Conservation (phyloP, 2,113 vertebrate species). For the Rhinopithecus roxellana region DNA sequence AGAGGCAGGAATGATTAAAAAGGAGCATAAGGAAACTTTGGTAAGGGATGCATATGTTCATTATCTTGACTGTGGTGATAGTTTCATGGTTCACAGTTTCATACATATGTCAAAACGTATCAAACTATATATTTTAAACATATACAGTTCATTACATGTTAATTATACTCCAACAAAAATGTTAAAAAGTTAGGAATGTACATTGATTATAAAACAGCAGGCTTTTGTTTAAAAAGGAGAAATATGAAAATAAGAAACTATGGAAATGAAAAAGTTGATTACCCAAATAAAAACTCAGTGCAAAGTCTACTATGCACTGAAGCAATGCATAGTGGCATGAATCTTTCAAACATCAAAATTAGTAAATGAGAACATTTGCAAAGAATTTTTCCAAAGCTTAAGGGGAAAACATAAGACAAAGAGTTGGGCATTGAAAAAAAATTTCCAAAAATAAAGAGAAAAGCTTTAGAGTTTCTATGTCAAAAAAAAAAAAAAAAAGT, state of each 20-base stretch:
- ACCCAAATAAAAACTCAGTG: neutral
- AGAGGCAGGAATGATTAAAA: neutral
- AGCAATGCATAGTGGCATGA: neutral
- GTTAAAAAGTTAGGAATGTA: neutral
- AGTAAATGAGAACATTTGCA: neutral
- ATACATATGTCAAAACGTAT: neutral
- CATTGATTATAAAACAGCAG: neutral
- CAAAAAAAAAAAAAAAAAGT: neutral
- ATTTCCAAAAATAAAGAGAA: neutral
- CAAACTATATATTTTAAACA: neutral
- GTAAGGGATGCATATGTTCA: neutral
- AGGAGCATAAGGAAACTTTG: neutral
- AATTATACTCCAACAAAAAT: neutral
- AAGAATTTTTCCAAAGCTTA: neutral
- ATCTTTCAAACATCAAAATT: neutral
- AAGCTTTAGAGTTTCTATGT: neutral
- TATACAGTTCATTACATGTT: neutral
- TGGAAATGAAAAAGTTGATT: neutral
- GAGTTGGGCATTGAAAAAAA: neutral
- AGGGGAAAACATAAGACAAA: neutral
- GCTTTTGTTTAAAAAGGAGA: neutral
- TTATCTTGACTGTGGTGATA: neutral
- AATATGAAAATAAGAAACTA: neutral
- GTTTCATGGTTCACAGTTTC: neutral
- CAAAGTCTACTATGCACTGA: neutral